These are phyloP conservation scores for Deilephila porcellus DNA, from an alignment of 2,888 invertebrate genomes.

Conservation along the genomic window DNA sequence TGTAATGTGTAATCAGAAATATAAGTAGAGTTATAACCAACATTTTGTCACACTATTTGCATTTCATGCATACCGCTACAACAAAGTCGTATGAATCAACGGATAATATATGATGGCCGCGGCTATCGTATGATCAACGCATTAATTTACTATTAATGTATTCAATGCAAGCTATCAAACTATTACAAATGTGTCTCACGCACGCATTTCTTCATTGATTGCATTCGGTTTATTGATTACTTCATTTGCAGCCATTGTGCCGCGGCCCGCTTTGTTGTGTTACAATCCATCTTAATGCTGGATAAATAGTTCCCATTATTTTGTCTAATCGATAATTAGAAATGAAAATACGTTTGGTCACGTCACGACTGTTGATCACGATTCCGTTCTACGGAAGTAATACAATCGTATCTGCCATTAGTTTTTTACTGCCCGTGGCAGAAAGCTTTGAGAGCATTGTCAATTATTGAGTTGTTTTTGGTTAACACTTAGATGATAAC, in stretches of 20 bases:
- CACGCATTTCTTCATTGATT: constrained; percentile 46
- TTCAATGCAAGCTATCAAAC: constrained; percentile 39
- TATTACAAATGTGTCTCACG: constrained; percentile 46
- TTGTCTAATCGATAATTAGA: constrained; percentile 65
- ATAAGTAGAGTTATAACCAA: not conserved
- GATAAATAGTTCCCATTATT: constrained; percentile 55
- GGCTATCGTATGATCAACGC: constrained; percentile 28
- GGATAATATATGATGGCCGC: constrained; percentile 14
- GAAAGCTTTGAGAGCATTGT: constrained; percentile 14
- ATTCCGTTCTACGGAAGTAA: constrained; percentile 52
- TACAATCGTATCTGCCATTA: constrained; percentile 44
- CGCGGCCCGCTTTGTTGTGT: constrained; percentile 42
- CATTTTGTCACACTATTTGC: not conserved
- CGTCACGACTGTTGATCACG: constrained; percentile 61
- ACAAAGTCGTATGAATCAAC: constrained; percentile 12
- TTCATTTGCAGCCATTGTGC: constrained; percentile 51
- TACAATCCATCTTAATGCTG: constrained; percentile 51
- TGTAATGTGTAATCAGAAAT: not conserved
- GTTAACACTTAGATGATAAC: not conserved
- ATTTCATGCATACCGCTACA: not conserved
- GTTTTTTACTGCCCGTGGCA: constrained; percentile 26
- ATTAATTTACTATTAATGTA: constrained; percentile 42
- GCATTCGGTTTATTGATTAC: constrained; percentile 48
- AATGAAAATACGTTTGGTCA: constrained; percentile 63
- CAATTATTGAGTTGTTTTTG: not conserved